Base-by-base conservation (phyloP, 1,140 invertebrate species). In the Drosophila willistoni region DNA sequence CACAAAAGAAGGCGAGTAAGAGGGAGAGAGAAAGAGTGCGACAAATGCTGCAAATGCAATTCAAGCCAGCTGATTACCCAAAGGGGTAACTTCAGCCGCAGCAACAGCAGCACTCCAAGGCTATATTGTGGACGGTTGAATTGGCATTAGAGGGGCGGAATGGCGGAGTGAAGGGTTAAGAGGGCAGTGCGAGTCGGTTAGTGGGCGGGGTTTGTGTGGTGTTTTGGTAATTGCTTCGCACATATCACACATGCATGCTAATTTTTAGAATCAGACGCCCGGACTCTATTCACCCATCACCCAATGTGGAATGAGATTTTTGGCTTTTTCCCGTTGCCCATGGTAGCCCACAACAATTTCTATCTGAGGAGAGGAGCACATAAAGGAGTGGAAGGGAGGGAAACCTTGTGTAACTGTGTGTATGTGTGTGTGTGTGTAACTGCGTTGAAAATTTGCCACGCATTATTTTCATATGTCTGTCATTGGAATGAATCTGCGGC, bases 401-500 rank as follows among this genome's bases (percentile, higher is more conserved):
- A 29, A 29, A 1, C 29, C 29, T 3, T 29, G 29, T 29, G 29
- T 29, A 19, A 0, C 13, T n/a, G 9, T 42, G 36, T 6, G 10
- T 12, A 25, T 25, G 22, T 25, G 22, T 25, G 22, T 19, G 64
- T 51, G 51, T 71, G 66, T 74, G 73, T 55, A 81, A 71, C 64
- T 80, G 81, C 51, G 79, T 67, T 70, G 71, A 71, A 75, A 85
- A 70, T 82, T 69, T 56, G 62, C 62, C 73, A 77, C 79, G 83
- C 79, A 86, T 77, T 87, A 86, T 87, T 83, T 86, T 85, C 83
- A 81, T 79, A 81, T 86, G 71, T 72, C 75, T 66, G 75, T 62
- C 82, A 73, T 68, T 79, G 66, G 71, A 78, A 87, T 77, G 76
- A 82, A 86, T 87, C 83, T 82, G 83, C 63, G 82, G 69, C 64